Evolutionary conservation across 2,888 invertebrate genomes (phyloP).

Genomic region (Chaetogeoica ovagalla): DNA sequence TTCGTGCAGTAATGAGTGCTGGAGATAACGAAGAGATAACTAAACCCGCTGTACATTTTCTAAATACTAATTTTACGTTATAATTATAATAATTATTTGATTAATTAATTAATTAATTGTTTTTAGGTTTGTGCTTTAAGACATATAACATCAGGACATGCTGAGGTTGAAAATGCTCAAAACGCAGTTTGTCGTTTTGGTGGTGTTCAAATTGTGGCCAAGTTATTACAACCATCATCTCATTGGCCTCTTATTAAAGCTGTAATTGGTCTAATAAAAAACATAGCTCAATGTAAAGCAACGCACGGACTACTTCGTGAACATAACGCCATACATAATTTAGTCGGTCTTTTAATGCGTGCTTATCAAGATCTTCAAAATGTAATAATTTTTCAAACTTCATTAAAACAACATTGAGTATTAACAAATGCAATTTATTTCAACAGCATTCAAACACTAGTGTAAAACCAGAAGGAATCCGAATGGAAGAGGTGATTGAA

Average conservation of each 20-base stretch:
- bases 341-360: constrained; percentile 87
- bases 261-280: constrained; percentile 94
- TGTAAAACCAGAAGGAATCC: constrained; percentile 81
- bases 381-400: constrained; percentile 64
- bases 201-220: constrained; percentile 88
- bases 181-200: constrained; percentile 92
- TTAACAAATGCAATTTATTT: constrained; percentile 4
- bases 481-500: constrained; percentile 99
- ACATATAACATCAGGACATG: constrained; percentile 94
- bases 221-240: constrained; percentile 92
- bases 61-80: not conserved
- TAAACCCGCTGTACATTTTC: constrained; percentile 79
- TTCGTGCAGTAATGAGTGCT: constrained; percentile 88
- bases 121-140: constrained; percentile 82
- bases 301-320: constrained; percentile 94
- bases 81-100: not conserved
- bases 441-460: constrained; percentile 47
- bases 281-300: constrained; percentile 92
- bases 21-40: constrained; percentile 97
- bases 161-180: constrained; percentile 95
- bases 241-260: constrained; percentile 98
- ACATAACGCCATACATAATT: constrained; percentile 90
- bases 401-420: not conserved
- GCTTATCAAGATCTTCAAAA: constrained; percentile 94
- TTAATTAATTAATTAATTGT: not conserved